phyloP scores from a whole-genome alignment of 2,113 vertebrate genomes.

The Corythornis madagascariensis region DNA sequence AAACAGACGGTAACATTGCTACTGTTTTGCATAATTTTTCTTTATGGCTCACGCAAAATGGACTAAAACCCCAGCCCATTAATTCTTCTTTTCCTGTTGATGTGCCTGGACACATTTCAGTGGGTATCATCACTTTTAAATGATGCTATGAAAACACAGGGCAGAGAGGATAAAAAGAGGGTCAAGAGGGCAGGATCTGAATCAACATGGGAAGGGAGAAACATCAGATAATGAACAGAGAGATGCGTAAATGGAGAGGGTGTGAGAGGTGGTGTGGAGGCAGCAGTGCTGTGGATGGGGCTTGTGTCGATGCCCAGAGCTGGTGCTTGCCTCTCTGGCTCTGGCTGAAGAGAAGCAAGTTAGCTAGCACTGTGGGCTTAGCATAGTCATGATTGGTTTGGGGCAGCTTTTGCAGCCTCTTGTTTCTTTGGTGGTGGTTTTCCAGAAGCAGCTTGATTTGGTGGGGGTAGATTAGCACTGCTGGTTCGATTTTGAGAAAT shows the following conservation, averaged over 20 bases:
- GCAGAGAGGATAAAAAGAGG: conserved; percentile 7
- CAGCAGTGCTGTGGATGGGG: background rate
- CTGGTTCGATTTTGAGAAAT: background rate
- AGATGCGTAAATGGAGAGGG: background rate
- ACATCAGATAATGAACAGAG: background rate
- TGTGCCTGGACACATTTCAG: conserved; percentile 41
- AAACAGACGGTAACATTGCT: background rate
- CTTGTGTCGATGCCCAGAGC: background rate
- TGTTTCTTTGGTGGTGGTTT: background rate
- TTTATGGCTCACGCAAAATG: background rate
- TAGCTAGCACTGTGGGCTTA: background rate
- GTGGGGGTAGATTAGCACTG: background rate
- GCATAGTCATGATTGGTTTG: background rate
- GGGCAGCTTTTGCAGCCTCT: background rate
- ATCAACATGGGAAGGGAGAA: conserved; percentile 31
- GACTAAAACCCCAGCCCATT: background rate
- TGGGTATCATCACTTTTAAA: conserved; percentile 8
- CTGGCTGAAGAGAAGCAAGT: background rate
- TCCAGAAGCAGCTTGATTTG: background rate
- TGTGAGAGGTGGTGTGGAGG: background rate
- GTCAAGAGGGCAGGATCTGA: conserved; percentile 47
- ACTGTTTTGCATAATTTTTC: background rate
- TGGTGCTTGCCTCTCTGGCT: background rate
- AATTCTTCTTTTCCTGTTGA: conserved; percentile 38
- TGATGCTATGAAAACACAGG: background rate